Conservation (phyloP, 2,888 invertebrate species). For the Mythimna ferrago region DNA sequence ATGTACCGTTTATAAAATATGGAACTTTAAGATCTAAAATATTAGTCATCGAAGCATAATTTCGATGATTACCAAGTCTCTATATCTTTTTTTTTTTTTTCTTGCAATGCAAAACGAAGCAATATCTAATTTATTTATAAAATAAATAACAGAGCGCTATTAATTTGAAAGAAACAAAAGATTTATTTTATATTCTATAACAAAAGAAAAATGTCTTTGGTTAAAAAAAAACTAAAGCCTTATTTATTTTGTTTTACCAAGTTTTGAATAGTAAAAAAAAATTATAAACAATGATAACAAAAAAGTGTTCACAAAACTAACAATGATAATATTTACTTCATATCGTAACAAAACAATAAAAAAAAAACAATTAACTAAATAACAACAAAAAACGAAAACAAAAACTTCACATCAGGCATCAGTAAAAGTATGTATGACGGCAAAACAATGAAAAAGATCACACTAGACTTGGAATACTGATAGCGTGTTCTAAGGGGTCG, state of each 20-base stretch:
- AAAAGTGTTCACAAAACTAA: not conserved
- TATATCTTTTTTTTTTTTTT: not conserved
- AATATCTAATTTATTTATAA: not conserved
- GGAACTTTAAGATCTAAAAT: not conserved
- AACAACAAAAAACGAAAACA: not conserved
- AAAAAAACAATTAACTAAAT: not conserved
- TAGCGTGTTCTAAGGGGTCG: not conserved
- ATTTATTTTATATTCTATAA: not conserved
- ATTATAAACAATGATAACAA: conserved; percentile 2
- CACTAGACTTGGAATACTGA: not conserved
- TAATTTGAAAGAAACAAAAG: not conserved
- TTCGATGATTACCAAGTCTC: no score
- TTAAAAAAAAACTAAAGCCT: not conserved
- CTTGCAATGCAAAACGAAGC: no score
- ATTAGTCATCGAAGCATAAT: not conserved
- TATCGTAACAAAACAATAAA: not conserved
- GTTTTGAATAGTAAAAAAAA: not conserved
- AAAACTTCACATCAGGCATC: not conserved
- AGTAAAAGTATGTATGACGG: not conserved
- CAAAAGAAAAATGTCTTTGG: not conserved
- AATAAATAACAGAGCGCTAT: not conserved
- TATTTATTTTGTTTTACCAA: not conserved
- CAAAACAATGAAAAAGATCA: not conserved
- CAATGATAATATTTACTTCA: conserved; percentile 1
- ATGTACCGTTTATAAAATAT: not conserved